Evolutionary conservation across 1,140 invertebrate genomes (phyloP).

Genomic region (Leptonema lineaticorne): DNA sequence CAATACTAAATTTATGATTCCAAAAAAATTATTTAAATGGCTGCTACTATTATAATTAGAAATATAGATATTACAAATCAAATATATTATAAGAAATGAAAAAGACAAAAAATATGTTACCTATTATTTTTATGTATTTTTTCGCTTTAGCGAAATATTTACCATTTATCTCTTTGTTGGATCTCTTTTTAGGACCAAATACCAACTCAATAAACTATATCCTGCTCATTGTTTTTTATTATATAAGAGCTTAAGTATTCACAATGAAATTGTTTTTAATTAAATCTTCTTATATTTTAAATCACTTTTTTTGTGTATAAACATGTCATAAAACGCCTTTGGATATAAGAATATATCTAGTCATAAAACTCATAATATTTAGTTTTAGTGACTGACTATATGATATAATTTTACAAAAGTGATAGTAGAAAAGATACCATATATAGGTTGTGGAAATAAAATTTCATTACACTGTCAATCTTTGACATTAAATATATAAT

Average conservation of each 20-base stretch:
- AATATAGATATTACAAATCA: background rate
- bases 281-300: background rate
- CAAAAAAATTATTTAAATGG: background rate
- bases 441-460: conserved; percentile 36
- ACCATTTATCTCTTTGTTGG: no score
- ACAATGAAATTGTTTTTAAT: background rate
- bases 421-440: conserved; percentile 27
- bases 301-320: no score
- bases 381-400: conserved; percentile 36
- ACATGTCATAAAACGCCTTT: background rate
- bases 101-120: no score
- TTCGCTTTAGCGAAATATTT: no score
- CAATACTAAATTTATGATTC: conserved; percentile 5
- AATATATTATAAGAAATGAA: no score
- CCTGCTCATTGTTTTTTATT: no score
- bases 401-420: conserved; percentile 28
- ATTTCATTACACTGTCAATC: conserved; percentile 20
- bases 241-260: no score
- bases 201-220: no score
- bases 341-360: background rate
- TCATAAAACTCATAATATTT: conserved; percentile 11
- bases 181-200: no score
- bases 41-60: background rate
- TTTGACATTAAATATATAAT: conserved; percentile 23
- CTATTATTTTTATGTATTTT: no score